Evolutionary conservation across 2,113 vertebrate genomes (phyloP).

Genomic region (Dasyprocta punctata): DNA sequence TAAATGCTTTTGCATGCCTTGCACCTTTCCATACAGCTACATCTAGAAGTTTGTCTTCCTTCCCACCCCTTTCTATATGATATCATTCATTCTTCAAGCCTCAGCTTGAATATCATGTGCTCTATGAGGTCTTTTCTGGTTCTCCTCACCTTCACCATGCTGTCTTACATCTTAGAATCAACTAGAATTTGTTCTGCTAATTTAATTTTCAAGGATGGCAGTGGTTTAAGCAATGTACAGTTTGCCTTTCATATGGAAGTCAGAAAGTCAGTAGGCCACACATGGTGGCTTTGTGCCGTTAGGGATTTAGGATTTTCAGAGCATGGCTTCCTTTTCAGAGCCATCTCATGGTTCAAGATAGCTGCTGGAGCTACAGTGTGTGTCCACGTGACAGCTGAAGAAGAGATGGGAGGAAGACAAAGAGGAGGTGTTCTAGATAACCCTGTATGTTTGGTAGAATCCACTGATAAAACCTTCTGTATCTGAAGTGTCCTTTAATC

Average conservation of each 20-base stretch:
- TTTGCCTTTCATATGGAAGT: not conserved
- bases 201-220: conserved; percentile 27
- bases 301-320: not conserved
- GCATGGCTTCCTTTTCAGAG: not conserved
- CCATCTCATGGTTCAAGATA: not conserved
- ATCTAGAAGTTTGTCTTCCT: not conserved
- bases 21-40: not conserved
- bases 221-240: not conserved
- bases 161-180: conserved; percentile 44
- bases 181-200: conserved; percentile 51
- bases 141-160: not conserved
- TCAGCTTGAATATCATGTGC: not conserved
- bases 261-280: not conserved
- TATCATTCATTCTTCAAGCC: not conserved
- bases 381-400: not conserved
- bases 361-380: not conserved
- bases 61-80: not conserved
- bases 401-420: not conserved
- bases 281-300: not conserved
- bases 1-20: not conserved
- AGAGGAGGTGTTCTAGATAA: not conserved
- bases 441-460: not conserved
- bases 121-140: not conserved
- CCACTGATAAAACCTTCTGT: not conserved
- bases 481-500: conserved; percentile 77